Evolutionary conservation across 2,113 vertebrate species (phyloP).

Genomic region (Mirza zaza): DNA sequence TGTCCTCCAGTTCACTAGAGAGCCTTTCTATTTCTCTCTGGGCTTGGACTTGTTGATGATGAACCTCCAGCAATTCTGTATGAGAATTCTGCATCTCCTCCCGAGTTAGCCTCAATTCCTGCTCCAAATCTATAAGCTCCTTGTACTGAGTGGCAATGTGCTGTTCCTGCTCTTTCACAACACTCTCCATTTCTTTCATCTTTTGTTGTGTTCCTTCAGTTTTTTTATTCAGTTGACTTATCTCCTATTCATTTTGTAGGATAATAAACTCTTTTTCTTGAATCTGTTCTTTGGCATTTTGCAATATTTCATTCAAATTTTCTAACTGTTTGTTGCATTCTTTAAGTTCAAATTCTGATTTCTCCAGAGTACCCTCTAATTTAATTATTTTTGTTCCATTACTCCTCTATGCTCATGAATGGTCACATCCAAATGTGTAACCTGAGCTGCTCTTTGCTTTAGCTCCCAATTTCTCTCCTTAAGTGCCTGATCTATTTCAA

Average conservation of each 20-base stretch:
- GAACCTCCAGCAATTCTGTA: conserved; percentile 83
- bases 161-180: conserved; percentile 80
- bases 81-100: conserved; percentile 84
- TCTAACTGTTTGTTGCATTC: conserved; percentile 86
- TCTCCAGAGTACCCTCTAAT: conserved; percentile 89
- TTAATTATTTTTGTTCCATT: conserved; percentile 92
- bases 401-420: conserved; percentile 92
- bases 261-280: conserved; percentile 84
- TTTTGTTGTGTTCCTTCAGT: conserved; percentile 75
- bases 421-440: conserved; percentile 92
- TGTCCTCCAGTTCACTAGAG: conserved; percentile 82
- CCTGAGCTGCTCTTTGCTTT: conserved; percentile 94
- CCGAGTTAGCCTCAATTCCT: conserved; percentile 83
- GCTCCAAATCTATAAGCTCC: conserved; percentile 82
- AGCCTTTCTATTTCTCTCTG: conserved; percentile 82
- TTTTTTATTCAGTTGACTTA: conserved; percentile 85
- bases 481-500: conserved; percentile 91
- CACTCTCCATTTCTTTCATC: conserved; percentile 80
- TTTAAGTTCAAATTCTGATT: conserved; percentile 87
- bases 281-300: conserved; percentile 83
- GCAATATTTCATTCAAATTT: conserved; percentile 83
- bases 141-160: conserved; percentile 80
- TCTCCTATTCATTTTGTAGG: conserved; percentile 85
- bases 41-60: conserved; percentile 77
- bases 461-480: conserved; percentile 96